Base-by-base conservation (phyloP, 2,888 invertebrate species). In the Macrosiphum euphorbiae region DNA sequence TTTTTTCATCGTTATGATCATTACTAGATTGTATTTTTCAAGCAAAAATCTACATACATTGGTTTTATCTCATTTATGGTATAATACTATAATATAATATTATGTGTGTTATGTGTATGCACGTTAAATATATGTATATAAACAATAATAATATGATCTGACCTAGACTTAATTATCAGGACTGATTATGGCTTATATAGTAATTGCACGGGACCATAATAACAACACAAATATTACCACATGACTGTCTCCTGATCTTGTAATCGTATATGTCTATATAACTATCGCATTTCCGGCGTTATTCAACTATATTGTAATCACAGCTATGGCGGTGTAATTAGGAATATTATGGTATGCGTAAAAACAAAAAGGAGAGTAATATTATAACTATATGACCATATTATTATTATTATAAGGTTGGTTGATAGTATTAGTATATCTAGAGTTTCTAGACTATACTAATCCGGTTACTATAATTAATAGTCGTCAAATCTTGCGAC, bases 241-340 rank as follows among this genome's bases (percentile, higher is more conserved):
- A 47, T 35, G 87, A 87, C 35, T 61, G 67, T 92, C 61, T 87
- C 61, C 50, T 28, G 58, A 61, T 92, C 50, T 67, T 85, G 85
- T 93, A 90, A 90, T 61, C 58, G 47, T 58, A 13, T 50, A 50
- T 35, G 50, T 20, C 35, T 90, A 50, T 28, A 35, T 50, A 35
- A 41, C 28, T 86, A 94, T 90, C 93, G 35, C 90, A 50, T 94
- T 58, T 90, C 90, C 61, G 90, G 50, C 20, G 90, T 90, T n/a
- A 24, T 93, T 93, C 52, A 58, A 84, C 89, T 35, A 20, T 90
- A 90, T 90, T 90, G 85, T 86, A 86, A 85, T 86, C 90, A 61
- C 35, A 47, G 26, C n/a, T 4, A 55, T 35, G n/a, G 35, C 28
- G 13, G 47, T 41, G n/a, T 52, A 86, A 85, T 93, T 61, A 90